A percentile compares a stretch with the other conserved stretches of the same genome.
phyloP scores from a whole-genome alignment of 1,140 invertebrate species.

The Yoshiicerus persimilis region DNA sequence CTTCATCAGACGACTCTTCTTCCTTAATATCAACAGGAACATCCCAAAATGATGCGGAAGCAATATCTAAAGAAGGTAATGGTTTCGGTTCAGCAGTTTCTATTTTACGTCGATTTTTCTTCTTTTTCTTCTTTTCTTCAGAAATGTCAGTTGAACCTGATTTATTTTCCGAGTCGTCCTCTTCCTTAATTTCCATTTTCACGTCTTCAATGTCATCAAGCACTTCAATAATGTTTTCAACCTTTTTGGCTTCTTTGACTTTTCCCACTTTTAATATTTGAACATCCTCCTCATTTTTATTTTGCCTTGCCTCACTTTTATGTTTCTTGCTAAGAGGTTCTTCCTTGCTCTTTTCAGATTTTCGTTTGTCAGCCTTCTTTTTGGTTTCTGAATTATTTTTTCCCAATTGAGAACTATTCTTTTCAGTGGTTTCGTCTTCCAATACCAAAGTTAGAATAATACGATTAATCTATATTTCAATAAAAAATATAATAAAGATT shows the following conservation, averaged over 20 bases:
- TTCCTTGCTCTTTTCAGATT: not conserved
- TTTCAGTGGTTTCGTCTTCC: not conserved
- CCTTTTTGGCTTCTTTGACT: not conserved
- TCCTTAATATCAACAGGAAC: not conserved
- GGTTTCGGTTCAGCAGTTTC: not conserved
- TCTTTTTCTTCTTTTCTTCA: conserved; percentile 3
- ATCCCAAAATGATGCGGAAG: not conserved
- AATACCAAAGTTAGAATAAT: not conserved
- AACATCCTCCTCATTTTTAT: not conserved
- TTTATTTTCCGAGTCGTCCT: not conserved
- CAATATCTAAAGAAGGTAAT: not conserved
- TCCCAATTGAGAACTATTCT: not conserved
- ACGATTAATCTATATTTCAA: not conserved
- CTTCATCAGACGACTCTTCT: not conserved
- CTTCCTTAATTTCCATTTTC: not conserved
- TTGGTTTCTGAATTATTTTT: not conserved
- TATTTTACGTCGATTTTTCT: conserved; percentile 46
- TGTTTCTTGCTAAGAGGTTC: not conserved
- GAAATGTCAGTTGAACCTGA: not conserved
- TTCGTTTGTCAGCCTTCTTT: not conserved
- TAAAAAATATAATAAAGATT: not conserved
- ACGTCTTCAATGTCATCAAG: not conserved
- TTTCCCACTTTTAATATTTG: not conserved
- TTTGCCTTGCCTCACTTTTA: not conserved
- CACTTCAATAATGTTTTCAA: not conserved